Base-by-base conservation (phyloP, 1,140 invertebrate genomes). In the Drosophila guanche region DNA sequence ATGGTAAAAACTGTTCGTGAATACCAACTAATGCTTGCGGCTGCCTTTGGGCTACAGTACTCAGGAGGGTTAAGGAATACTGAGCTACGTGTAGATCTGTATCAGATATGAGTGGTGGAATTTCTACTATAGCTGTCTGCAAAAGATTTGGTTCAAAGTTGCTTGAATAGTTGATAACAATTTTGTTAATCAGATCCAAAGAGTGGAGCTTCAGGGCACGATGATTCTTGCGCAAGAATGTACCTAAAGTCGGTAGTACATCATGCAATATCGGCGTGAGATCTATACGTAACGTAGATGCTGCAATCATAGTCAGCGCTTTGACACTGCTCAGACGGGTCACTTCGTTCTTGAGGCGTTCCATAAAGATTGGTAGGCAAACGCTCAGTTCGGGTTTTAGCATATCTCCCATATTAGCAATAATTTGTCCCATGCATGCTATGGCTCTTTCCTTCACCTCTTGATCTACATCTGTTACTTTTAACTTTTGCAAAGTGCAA, bases 391-490 rank as follows among this genome's bases (percentile, higher is more conserved):
- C 97, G 48, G 92, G 92, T 90, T 95, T 91, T 2, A 94, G 92
- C 57, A 91, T 94, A 91, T 99, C 97, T 6, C 98, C 98, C 60
- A 99, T 94, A 90, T 98, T 97, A 62, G 96, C 96, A 27, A 99
- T 95, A 43, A 99, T 96, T 92, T 98, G 97, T 22, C 97, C 98
- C 96, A 99, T 99, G 83, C 98, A 98, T 2, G 98, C 96, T 61
- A 99, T 99, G 4, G 98, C 98, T 60, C 98, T 94, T 90, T 99
- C 98, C 91, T 99, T 99, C 0, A 99, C 98, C 93, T 99, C 98
- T 91, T 99, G 98, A 93, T 99, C 98, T 77, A 99, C 98, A 91
- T 99, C 98, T 0, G 98, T 95, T n/a, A 98, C 97, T 85, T 95
- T 95, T 3, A 99, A 92, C 71, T 98, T 93, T 53, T 95, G 94